Conservation (phyloP, 2,888 invertebrate genomes). For the Mesoligia furuncula region DNA sequence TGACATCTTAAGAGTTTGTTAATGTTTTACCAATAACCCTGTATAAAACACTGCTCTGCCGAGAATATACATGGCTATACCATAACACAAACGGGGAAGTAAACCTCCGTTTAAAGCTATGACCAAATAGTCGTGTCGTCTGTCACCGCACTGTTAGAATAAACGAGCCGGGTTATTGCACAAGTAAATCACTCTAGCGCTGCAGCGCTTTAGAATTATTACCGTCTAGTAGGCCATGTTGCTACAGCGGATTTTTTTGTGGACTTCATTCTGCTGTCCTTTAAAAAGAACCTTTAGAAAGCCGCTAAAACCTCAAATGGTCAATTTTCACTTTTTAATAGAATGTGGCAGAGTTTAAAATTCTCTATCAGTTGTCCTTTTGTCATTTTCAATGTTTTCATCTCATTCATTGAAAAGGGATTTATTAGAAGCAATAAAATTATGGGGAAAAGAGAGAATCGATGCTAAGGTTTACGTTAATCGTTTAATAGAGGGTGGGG, state of each 20-base stretch:
- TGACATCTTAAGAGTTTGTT: too few relatives aligned
- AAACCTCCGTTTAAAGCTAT: slow-evolving; percentile 30
- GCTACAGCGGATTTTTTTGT: slow-evolving; percentile 53
- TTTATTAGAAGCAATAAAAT: slow-evolving; percentile 2
- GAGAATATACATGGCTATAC: too few relatives aligned
- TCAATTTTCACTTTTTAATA: too few relatives aligned
- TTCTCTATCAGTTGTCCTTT: too few relatives aligned
- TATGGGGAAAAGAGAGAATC: neutral
- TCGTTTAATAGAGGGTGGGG: neutral
- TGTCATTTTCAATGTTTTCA: slow-evolving; percentile 12
- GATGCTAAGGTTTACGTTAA: neutral
- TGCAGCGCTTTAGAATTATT: slow-evolving; percentile 53
- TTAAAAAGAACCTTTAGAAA: too few relatives aligned
- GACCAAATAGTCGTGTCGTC: slow-evolving; percentile 29
- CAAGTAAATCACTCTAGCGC: slow-evolving; percentile 69
- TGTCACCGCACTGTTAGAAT: slow-evolving; percentile 46
- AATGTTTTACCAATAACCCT: too few relatives aligned
- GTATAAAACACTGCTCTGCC: too few relatives aligned
- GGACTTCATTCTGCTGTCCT: neutral
- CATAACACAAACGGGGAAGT: slow-evolving; percentile 10
- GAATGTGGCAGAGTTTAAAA: too few relatives aligned
- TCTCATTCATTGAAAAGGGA: slow-evolving; percentile 16
- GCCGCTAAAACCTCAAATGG: too few relatives aligned
- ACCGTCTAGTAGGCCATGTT: slow-evolving; percentile 28
- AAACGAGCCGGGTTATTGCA: slow-evolving; percentile 68